Conservation (phyloP, 2,113 vertebrate genomes). For the Cyanoderma ruficeps region DNA sequence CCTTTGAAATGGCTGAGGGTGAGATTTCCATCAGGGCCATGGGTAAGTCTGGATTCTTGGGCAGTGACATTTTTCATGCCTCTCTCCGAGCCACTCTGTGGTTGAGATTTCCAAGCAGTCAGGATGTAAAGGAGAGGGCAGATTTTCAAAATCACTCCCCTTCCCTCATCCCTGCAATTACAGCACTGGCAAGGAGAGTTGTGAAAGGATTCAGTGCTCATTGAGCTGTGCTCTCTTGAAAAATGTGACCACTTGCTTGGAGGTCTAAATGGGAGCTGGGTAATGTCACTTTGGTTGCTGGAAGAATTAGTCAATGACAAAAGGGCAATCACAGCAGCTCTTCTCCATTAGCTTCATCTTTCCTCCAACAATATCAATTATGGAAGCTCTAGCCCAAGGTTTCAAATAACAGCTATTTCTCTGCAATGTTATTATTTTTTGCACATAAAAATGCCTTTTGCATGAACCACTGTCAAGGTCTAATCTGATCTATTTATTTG, state of each 20-base stretch:
- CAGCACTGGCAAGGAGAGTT: neutral
- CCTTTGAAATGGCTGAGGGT: neutral
- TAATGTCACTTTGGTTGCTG: slow-evolving; percentile 7
- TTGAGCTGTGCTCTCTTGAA: neutral
- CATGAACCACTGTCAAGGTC: slow-evolving; percentile 62
- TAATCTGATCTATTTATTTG: slow-evolving; percentile 62
- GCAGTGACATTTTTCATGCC: neutral
- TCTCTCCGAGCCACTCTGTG: fast-evolving
- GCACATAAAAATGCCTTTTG: slow-evolving; percentile 58
- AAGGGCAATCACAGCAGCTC: slow-evolving; percentile 36
- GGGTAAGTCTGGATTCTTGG: neutral
- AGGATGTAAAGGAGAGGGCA: neutral
- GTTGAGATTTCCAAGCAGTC: neutral
- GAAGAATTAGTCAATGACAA: slow-evolving; percentile 60
- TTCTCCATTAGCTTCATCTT: slow-evolving; percentile 54
- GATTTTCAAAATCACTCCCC: neutral
- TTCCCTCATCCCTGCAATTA: neutral
- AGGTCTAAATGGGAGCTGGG: slow-evolving; percentile 17
- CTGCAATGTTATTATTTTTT: slow-evolving; percentile 54
- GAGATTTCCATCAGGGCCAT: neutral
- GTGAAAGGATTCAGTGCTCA: neutral
- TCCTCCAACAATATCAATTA: slow-evolving; percentile 59
- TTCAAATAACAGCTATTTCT: slow-evolving; percentile 57
- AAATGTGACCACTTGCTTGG: neutral
- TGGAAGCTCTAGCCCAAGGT: slow-evolving; percentile 48